Base-by-base conservation (phyloP, 1,140 invertebrate species). In the Eupristina koningsbergeri region DNA sequence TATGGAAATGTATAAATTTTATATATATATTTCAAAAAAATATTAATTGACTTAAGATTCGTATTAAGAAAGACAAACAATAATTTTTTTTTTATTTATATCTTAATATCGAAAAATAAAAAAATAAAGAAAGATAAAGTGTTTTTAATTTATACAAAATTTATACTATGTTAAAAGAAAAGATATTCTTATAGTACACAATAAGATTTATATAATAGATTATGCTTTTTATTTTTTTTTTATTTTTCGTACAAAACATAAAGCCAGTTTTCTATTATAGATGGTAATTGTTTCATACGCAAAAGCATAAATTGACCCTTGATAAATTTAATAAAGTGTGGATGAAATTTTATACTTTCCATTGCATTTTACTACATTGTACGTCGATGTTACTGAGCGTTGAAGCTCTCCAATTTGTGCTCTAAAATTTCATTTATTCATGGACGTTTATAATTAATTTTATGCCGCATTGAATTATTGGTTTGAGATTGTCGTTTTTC, bases 361-460 rank as follows among this genome's bases (percentile, higher is more conserved):
- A 26, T 34, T 31, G 67, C 6, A 9, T 50, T 29, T 41, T 36
- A 26, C 13, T 34, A 80, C n/a, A 71, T 22, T 7, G 53, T 29
- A 74, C 63, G n/a, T 36, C 61, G 41, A 58, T 58, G 50, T 45
- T 61, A 9, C 0, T 3, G 29, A 50, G 73, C 1, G 13, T 58
- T 36, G 22, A 1, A 47, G 22, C 41, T 47, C 19, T 13, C n/a
- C n/a, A n/a, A n/a, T n/a, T 58, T 22, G 5, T 17, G 34, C 71
- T 22, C 41, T 58, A n/a, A 78, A 83, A 83, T 83, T 83, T 47
- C 34, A 83, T 83, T 78, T 78, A 13, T 83, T 61, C 17, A 63
- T 53, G 36, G 75, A 61, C 47, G 63, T 78, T 83, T 73, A 78
- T 71, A 83, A 83, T 83, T 83, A 83, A 83, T 77, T 83, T 77